Conservation (phyloP, 2,113 vertebrate genomes). For the Larimichthys polyactis region DNA sequence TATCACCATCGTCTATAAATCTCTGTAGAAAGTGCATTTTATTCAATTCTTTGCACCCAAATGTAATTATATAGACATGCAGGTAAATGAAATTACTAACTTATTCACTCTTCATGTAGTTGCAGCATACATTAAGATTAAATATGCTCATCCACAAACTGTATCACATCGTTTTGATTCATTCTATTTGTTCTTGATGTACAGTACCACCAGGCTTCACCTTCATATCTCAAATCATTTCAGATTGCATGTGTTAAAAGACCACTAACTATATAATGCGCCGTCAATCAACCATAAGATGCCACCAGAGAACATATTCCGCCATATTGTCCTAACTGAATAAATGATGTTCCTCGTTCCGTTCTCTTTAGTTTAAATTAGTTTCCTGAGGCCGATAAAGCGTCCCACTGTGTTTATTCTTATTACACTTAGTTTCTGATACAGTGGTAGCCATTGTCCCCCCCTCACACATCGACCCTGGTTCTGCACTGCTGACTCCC, state of each 20-base stretch:
- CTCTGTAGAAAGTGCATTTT: too few species aligned
- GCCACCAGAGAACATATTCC: constrained; percentile 18
- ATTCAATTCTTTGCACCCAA: too few species aligned
- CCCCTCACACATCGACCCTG: background rate
- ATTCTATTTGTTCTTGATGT: too few species aligned
- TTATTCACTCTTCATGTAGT: too few species aligned
- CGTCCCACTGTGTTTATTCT: constrained; percentile 16
- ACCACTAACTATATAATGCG: background rate
- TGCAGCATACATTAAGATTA: too few species aligned
- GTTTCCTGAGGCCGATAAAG: constrained; percentile 34
- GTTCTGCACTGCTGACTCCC: background rate
- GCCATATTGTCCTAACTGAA: background rate
- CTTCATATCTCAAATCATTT: too few species aligned
- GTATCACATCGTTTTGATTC: too few species aligned
- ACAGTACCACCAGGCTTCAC: too few species aligned
- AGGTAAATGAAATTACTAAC: too few species aligned
- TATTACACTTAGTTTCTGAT: constrained; percentile 7
- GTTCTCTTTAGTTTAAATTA: constrained; percentile 30
- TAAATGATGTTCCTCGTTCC: constrained; percentile 9
- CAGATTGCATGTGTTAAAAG: background rate
- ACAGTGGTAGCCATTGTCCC: background rate
- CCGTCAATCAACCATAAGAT: constrained; percentile 9
- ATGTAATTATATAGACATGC: too few species aligned
- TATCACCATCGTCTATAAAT: too few species aligned
- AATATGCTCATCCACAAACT: too few species aligned